Base-by-base conservation (phyloP, 2,113 vertebrate species). In the Ibidorhyncha struthersii region DNA sequence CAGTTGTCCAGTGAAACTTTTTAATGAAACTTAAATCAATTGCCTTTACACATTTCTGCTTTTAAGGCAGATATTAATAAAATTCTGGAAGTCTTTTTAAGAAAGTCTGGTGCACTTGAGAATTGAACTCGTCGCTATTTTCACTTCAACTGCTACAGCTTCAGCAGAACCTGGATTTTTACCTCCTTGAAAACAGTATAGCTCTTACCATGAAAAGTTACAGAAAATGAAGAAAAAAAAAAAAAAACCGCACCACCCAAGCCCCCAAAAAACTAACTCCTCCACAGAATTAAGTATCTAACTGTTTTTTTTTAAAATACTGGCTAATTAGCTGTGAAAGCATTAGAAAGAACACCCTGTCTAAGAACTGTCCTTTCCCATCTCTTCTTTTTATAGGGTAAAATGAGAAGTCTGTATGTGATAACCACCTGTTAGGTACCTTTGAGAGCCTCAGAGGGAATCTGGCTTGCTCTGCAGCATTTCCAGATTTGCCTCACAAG, bases 191-290 rank as follows among this genome's bases (percentile, higher is more conserved):
- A 86, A 67, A 50, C 5, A 47, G 8, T 21, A 8, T 15, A 13
- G 50, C 6, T 62, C 8, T 70, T 72, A 27, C 1, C 2, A 32
- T 16, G 41, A 29, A 72, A 69, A 82, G 43, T 25, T 34, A 26
- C 7, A 22, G 36, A 18, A 65, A 53, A 38, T 22, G 8, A 4
- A 29, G 5, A 49, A 21, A 85, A 21, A 36, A 43, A 43, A 43
- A 15, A 5, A 43, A 43, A 43, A 43, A 43, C 14, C 41, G 16
- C 40, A 40, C 40, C 10, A 45, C 16, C 14, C 43, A 43, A 43
- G 7, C 43, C 45, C 8, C 45, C 18, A 36, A 43, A 43, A 15
- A 2, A 15, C 0, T 3, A 32, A 18, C 5, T 41, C 15, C 4
- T 82, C 5, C 18, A 43, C 7, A 36, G 6, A 52, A 49, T 62